A percentile compares a stretch with the other conserved stretches of the same genome.
Conservation (phyloP, 2,797 vertebrate species). For the Galaxias olidus region DNA sequence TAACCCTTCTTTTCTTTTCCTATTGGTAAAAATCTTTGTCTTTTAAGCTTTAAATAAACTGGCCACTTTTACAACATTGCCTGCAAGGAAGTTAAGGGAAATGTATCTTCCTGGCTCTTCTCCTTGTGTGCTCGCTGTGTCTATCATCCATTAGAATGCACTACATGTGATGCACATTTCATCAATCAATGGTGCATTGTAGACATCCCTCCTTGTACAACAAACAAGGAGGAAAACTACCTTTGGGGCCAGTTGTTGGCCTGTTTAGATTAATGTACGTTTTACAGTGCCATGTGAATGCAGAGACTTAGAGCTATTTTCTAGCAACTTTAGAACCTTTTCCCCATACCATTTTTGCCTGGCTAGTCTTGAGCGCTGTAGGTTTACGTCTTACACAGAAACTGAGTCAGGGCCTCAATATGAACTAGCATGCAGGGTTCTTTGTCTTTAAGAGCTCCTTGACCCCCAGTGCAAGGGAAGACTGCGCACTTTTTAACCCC, state of each 20-base stretch:
- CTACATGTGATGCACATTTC: slow-evolving; percentile 22
- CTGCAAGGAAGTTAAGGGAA: slow-evolving; percentile 38
- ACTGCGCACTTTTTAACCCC: slow-evolving; percentile 3
- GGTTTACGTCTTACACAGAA: too few species aligned
- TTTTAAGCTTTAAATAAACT: slow-evolving; percentile 55
- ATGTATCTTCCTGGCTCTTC: slow-evolving; percentile 18
- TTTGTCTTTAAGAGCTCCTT: slow-evolving; percentile 20
- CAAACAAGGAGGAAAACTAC: slow-evolving; percentile 12
- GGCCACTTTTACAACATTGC: slow-evolving; percentile 44
- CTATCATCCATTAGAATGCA: slow-evolving; percentile 24
- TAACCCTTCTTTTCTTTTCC: too few species aligned
- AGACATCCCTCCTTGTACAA: slow-evolving; percentile 9
- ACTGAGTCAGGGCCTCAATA: too few species aligned
- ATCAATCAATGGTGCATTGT: slow-evolving; percentile 24
- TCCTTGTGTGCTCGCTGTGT: slow-evolving; percentile 10
- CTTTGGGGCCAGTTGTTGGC: slow-evolving; percentile 6
- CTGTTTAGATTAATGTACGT: slow-evolving; percentile 11
- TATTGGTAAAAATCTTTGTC: too few species aligned
- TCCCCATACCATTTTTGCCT: too few species aligned
- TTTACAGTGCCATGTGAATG: too few species aligned
- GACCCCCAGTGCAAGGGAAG: slow-evolving; percentile 21
- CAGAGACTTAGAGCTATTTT: too few species aligned
- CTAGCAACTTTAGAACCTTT: too few species aligned
- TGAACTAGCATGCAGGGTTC: too few species aligned
- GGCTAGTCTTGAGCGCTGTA: too few species aligned